phyloP scores from a whole-genome alignment of 1,140 invertebrate species.

The Bombyx mandarina region DNA sequence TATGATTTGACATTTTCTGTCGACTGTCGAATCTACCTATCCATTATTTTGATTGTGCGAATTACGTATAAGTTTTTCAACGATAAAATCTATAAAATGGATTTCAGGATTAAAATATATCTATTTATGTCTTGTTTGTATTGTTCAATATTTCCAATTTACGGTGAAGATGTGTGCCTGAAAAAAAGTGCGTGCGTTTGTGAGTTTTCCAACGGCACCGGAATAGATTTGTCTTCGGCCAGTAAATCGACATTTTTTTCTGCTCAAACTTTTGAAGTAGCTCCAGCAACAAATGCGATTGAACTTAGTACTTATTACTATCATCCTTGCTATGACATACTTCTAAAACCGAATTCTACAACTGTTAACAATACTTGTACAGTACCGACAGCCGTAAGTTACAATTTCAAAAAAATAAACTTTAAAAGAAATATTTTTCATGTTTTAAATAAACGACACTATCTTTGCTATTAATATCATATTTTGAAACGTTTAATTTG shows the following conservation, averaged over 20 bases:
- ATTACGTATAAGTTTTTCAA: not conserved
- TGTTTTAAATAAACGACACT: no score
- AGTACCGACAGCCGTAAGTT: slow-evolving; percentile 40
- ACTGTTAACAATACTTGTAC: slow-evolving; percentile 27
- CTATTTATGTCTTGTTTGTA: slow-evolving; percentile 11
- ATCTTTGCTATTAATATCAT: no score
- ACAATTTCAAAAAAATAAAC: no score
- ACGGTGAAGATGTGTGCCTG: slow-evolving; percentile 43
- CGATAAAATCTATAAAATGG: slow-evolving; percentile 8
- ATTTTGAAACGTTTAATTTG: no score
- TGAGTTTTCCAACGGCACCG: slow-evolving; percentile 62
- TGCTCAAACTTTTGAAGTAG: slow-evolving; percentile 27
- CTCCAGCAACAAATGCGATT: slow-evolving; percentile 27
- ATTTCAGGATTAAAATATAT: slow-evolving; percentile 6
- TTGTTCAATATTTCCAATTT: slow-evolving; percentile 14
- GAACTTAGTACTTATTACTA: slow-evolving; percentile 49
- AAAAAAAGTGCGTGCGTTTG: slow-evolving; percentile 51
- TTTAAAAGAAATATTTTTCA: no score
- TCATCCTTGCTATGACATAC: slow-evolving; percentile 50
- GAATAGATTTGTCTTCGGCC: slow-evolving; percentile 48
- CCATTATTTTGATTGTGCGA: slow-evolving; percentile 1
- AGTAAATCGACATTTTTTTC: slow-evolving; percentile 36
- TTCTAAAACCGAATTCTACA: slow-evolving; percentile 14
- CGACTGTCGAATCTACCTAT: no score
- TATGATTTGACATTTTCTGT: no score